Percentiles rank a stretch among this genome's conserved stretches.
Conservation (phyloP, 2,797 vertebrate species). For the Malacoraja senta region DNA sequence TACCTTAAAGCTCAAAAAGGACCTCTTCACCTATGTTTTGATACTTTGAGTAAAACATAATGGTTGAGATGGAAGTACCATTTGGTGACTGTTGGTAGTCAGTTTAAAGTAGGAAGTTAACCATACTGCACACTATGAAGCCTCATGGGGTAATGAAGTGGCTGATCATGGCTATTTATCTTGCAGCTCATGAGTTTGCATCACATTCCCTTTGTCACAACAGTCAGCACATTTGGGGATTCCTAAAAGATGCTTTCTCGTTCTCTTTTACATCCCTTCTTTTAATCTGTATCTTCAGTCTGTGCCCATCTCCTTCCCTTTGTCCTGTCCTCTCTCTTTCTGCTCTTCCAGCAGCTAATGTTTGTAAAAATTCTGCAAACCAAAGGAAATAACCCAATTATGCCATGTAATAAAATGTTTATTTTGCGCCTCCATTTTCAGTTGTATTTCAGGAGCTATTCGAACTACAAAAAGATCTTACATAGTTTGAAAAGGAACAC, state of each 20-base stretch:
- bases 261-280: no score
- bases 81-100: background rate
- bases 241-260: no score
- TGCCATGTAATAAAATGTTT: background rate
- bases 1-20: no score
- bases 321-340: no score
- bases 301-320: no score
- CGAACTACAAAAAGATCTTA: background rate
- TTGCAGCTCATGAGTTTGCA: no score
- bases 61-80: background rate
- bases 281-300: no score
- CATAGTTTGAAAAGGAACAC: background rate
- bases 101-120: background rate
- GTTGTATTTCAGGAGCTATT: no score
- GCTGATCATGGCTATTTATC: background rate
- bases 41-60: background rate
- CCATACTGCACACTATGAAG: background rate
- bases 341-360: background rate
- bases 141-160: background rate
- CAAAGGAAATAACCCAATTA: background rate
- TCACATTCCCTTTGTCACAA: no score
- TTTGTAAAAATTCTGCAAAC: background rate
- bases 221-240: no score
- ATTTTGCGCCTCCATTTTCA: background rate
- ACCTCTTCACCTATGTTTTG: no score